Evolutionary conservation across 1,140 invertebrate species (phyloP).

Genomic region (Drosophila kanapiae): DNA sequence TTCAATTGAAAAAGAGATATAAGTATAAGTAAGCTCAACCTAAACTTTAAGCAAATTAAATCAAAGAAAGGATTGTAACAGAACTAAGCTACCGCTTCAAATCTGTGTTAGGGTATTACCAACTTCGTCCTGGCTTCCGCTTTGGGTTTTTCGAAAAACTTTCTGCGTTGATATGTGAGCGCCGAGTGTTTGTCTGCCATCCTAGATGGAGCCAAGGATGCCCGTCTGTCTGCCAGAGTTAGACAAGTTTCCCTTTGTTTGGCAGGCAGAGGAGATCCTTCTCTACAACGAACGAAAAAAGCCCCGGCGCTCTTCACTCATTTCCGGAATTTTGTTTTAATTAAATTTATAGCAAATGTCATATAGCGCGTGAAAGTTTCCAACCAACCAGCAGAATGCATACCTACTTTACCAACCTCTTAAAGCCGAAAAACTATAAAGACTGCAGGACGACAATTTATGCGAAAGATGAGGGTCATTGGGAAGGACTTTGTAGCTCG

Average conservation of each 20-base stretch:
- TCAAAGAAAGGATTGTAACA: too few relatives aligned
- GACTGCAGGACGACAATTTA: conserved; percentile 24
- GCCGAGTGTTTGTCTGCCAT: conserved; percentile 5
- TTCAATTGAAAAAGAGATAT: too few relatives aligned
- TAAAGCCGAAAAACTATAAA: conserved; percentile 6
- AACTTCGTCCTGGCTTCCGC: not conserved
- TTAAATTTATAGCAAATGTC: conserved; percentile 80
- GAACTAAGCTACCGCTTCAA: not conserved
- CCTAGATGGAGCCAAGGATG: conserved; percentile 1
- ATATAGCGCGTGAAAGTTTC: conserved; percentile 46
- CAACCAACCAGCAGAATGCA: conserved; percentile 13
- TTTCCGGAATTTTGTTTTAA: conserved; percentile 77
- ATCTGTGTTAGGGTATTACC: not conserved
- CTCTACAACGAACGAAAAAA: too few relatives aligned
- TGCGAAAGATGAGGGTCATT: conserved; percentile 34
- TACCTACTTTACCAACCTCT: conserved; percentile 2
- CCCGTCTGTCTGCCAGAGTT: conserved; percentile 35
- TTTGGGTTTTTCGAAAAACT: not conserved
- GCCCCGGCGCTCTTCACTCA: conserved; percentile 46
- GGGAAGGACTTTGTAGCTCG: not conserved
- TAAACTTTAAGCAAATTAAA: too few relatives aligned
- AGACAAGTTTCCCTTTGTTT: conserved; percentile 61
- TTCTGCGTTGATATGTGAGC: conserved; percentile 5
- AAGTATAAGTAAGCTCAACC: too few relatives aligned
- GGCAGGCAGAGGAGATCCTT: conserved; percentile 13